Evolutionary conservation across 1,140 invertebrate genomes (phyloP).

Genomic region (Drosophila ercepeae): DNA sequence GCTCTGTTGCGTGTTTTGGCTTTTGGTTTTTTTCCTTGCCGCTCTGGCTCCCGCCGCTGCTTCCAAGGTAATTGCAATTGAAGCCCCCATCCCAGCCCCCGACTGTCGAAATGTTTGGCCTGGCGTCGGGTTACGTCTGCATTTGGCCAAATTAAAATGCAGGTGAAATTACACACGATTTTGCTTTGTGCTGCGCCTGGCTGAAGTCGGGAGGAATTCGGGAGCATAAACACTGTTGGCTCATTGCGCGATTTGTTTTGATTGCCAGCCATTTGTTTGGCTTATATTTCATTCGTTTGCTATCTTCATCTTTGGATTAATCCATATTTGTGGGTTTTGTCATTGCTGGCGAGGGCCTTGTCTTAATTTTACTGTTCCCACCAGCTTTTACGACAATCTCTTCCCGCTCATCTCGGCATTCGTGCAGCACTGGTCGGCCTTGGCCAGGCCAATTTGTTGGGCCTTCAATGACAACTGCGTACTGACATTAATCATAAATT

Average conservation of each 20-base stretch:
- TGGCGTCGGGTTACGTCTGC: slow-evolving; percentile 49
- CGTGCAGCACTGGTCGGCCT: slow-evolving; percentile 41
- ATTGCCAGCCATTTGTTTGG: slow-evolving; percentile 41
- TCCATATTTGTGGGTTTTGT: slow-evolving; percentile 17
- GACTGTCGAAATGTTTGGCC: slow-evolving; percentile 44
- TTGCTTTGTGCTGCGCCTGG: slow-evolving; percentile 33
- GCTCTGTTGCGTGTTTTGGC: slow-evolving; percentile 11
- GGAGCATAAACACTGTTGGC: not conserved
- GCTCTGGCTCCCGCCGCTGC: not conserved
- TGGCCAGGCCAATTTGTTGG: slow-evolving; percentile 64
- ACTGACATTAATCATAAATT: slow-evolving; percentile 68
- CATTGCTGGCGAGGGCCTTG: slow-evolving; percentile 11
- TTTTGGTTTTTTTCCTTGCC: not conserved
- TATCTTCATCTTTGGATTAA: slow-evolving; percentile 31
- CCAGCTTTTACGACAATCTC: slow-evolving; percentile 42
- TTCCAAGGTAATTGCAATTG: slow-evolving; percentile 55
- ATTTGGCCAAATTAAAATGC: slow-evolving; percentile 55
- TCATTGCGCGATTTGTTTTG: slow-evolving; percentile 46
- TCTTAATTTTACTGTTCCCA: slow-evolving; percentile 27
- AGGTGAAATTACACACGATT: slow-evolving; percentile 32
- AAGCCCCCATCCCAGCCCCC: slow-evolving; percentile 19
- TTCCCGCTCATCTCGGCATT: slow-evolving; percentile 58
- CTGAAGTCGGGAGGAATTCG: slow-evolving; percentile 31
- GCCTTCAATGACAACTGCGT: slow-evolving; percentile 59
- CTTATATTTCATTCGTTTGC: slow-evolving; percentile 15